phyloP scores from a whole-genome alignment of 2,113 vertebrate genomes.

The Rhegmatorhina hoffmannsi region DNA sequence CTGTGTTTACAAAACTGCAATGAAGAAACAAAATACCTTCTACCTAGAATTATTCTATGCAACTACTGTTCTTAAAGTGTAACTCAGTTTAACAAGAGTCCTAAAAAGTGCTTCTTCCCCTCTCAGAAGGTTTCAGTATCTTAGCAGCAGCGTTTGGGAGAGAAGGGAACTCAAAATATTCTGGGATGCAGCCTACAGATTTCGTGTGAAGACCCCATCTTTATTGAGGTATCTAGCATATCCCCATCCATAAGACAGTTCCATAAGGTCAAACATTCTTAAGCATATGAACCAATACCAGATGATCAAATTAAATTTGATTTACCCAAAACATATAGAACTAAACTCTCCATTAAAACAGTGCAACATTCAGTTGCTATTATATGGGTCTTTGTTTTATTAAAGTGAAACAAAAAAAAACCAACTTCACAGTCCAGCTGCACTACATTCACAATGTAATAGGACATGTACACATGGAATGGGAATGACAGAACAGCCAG shows the following conservation, averaged over 20 bases:
- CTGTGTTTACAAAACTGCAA: background rate
- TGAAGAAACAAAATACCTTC: background rate
- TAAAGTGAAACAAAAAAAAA: background rate
- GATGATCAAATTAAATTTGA: background rate
- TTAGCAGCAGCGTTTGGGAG: background rate
- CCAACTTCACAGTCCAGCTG: background rate
- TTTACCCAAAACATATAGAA: background rate
- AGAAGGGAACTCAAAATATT: background rate
- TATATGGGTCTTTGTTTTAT: background rate
- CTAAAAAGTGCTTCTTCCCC: background rate
- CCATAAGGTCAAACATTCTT: background rate
- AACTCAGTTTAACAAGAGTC: background rate
- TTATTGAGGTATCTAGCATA: background rate
- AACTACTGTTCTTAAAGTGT: background rate
- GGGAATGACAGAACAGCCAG: background rate
- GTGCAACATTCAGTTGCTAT: background rate
- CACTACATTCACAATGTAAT: background rate
- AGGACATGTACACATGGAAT: background rate
- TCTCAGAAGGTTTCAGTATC: background rate
- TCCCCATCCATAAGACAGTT: background rate
- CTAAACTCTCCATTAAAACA: background rate
- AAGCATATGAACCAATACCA: background rate
- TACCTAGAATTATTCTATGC: background rate
- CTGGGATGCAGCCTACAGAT: background rate
- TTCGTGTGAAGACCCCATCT: background rate